Base-by-base conservation (phyloP, 2,888 invertebrate genomes). In the Nowickia ferox region DNA sequence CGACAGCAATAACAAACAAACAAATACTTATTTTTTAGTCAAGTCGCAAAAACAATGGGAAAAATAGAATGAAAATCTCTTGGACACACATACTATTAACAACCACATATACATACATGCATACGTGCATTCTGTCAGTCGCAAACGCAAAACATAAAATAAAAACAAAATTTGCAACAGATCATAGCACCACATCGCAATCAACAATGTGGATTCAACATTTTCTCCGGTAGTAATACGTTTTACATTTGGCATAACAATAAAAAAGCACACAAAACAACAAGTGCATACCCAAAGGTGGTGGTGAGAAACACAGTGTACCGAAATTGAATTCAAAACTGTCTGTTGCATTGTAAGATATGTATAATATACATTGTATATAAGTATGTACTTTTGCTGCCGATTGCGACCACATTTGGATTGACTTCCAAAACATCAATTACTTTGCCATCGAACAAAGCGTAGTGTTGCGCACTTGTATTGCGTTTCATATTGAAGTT, bases 151-250 rank as follows among this genome's bases (percentile, higher is more conserved):
- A 44, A 68, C 55, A 38, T 30, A 55, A 38, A 66, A 44, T n/a
- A 82, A 69, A 30, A 66, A 66, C 57, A 76, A 30, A 51, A 30
- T 51, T 71, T 72, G 83, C 68, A 71, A 71, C 48, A 77, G 76
- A 83, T 83, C 82, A 83, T 71, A 76, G 75, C 57, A 83, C 57
- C 51, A 72, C 57, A 83, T 77, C 83, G 77, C 77, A 83, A 77
- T 65, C 83, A 72, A 72, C 63, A 77, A 77, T 83, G 83, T 77
- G 57, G 57, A 77, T 83, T 77, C 65, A 76, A 76, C 17, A 71
- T 76, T 71, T 82, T 83, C 57, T 71, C 42, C 76, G 69, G 71
- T 71, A 83, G 76, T 83, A 83, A 77, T 77, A 77, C 69, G 38
- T 63, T 68, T 83, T 83, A 76, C 65, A 83, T 77, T 72, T 38